Conservation (phyloP, 2,888 invertebrate species). For the Apoda limacodes region DNA sequence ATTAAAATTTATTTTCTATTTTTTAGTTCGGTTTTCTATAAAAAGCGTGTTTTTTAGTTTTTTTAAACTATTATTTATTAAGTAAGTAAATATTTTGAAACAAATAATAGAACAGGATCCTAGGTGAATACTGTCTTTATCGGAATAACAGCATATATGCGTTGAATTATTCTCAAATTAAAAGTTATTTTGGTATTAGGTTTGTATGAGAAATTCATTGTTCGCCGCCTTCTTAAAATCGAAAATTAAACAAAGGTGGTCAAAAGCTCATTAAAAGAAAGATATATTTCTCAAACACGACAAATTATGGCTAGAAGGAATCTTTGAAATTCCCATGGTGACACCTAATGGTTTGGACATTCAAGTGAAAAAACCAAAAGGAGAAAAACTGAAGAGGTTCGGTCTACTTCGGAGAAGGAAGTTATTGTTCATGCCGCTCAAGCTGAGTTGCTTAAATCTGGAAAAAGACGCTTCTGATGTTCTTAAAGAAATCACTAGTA, state of each 20-base stretch:
- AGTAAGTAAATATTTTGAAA: too few relatives aligned
- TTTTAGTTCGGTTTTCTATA: too few relatives aligned
- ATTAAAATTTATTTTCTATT: too few relatives aligned
- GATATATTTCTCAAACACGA: constrained; percentile 7
- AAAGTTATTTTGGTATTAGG: too few relatives aligned
- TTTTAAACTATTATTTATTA: too few relatives aligned
- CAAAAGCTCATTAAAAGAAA: constrained; percentile 1
- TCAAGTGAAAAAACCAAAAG: constrained; percentile 16
- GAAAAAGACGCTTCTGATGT: constrained; percentile 4
- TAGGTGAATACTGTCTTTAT: too few relatives aligned
- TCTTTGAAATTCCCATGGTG: constrained; percentile 9
- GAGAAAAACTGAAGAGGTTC: constrained; percentile 16
- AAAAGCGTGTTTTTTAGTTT: too few relatives aligned
- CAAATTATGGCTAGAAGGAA: constrained; percentile 11
- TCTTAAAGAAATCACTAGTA: constrained; percentile 4
- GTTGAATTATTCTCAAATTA: too few relatives aligned
- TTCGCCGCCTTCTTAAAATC: too few relatives aligned
- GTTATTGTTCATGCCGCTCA: constrained; percentile 3
- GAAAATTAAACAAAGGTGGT: constrained; percentile 6
- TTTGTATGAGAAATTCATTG: too few relatives aligned
- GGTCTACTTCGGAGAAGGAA: constrained; percentile 4
- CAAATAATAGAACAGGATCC: too few relatives aligned
- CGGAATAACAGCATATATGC: too few relatives aligned
- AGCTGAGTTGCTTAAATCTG: neutral
- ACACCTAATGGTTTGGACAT: constrained; percentile 13